Evolutionary conservation across 2,113 vertebrate species (phyloP).

Genomic region (Tetrax tetrax): DNA sequence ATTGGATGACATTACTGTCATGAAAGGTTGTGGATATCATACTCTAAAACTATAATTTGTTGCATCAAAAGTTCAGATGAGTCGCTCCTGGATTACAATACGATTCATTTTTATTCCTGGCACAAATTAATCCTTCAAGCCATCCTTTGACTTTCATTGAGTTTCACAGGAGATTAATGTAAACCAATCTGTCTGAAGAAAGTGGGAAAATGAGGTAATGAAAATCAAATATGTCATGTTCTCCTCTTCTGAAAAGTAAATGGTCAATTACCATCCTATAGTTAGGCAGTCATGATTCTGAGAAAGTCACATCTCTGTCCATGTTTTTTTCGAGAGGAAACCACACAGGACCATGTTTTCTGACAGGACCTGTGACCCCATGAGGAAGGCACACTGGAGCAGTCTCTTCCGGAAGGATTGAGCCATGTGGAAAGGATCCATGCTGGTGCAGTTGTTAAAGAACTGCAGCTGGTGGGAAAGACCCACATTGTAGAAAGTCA

Average conservation of each 20-base stretch:
- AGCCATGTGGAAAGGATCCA: neutral
- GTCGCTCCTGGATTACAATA: neutral
- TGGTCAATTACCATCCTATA: neutral
- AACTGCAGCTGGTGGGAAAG: neutral
- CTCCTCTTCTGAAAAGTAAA: neutral
- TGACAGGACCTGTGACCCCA: neutral
- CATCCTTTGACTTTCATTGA: neutral
- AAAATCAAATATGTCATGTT: neutral
- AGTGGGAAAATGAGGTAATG: neutral
- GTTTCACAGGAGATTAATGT: neutral
- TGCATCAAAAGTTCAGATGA: neutral
- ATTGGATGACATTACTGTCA: neutral
- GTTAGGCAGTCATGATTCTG: neutral
- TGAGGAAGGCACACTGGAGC: neutral
- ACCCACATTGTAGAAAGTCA: accelerated
- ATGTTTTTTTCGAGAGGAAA: neutral
- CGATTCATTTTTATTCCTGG: neutral
- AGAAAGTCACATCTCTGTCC: neutral
- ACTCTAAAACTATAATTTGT: neutral
- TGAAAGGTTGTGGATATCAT: neutral
- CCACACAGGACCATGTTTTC: neutral
- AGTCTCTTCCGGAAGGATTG: neutral
- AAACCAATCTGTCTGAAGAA: neutral
- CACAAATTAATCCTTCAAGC: neutral
- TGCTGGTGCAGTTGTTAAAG: neutral